These are phyloP conservation scores for Trichomycterus rosablanca DNA, from an alignment of 2,113 vertebrate genomes.

Conservation along the genomic window DNA sequence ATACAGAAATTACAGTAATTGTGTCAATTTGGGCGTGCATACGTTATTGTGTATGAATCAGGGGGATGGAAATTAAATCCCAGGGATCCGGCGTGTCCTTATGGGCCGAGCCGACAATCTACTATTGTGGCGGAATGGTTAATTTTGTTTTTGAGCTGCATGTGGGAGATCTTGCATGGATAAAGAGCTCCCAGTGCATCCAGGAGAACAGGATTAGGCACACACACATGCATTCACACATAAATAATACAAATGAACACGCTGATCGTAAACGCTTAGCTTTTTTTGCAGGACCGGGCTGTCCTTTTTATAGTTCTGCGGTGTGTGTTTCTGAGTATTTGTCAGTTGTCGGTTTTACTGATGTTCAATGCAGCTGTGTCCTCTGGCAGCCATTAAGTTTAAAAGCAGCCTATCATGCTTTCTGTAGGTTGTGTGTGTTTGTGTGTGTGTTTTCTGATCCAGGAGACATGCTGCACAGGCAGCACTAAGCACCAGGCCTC, in stretches of 20 bases:
- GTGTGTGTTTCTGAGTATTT: neutral
- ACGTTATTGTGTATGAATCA: constrained; percentile 12
- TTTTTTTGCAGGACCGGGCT: neutral
- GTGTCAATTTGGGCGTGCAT: no score
- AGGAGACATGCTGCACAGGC: constrained; percentile 34
- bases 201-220: constrained; percentile 61
- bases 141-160: constrained; percentile 67
- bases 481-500: constrained; percentile 42
- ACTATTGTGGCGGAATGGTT: constrained; percentile 63
- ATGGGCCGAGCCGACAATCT: constrained; percentile 46
- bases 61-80: constrained; percentile 32
- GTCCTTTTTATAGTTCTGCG: neutral
- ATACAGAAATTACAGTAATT: no score
- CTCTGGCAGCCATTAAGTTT: constrained; percentile 29
- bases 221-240: constrained; percentile 44
- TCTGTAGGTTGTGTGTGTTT: constrained; percentile 26
- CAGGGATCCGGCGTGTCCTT: constrained; percentile 42
- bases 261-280: no score
- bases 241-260: no score
- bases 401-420: constrained; percentile 14
- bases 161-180: constrained; percentile 66
- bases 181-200: constrained; percentile 62
- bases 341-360: constrained; percentile 19
- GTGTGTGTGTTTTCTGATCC: constrained; percentile 6
- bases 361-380: constrained; percentile 34